Evolutionary conservation across 2,113 vertebrate species (phyloP), one percentile per base, ranked within the genome.

Genomic region (Myxocyprinus asiaticus): DNA sequence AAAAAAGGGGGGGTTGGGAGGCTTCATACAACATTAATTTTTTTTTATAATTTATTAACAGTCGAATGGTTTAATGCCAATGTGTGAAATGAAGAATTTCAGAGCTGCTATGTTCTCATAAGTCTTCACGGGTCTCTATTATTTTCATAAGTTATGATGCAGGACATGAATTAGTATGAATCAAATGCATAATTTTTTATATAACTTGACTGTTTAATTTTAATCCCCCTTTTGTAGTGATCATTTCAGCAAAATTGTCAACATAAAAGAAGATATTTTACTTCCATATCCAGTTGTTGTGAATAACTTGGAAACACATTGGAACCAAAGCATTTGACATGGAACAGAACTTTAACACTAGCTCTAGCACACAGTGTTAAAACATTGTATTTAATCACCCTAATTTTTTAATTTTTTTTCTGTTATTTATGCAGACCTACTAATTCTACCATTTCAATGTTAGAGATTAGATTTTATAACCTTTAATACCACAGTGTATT

Each of bases 191-290:
- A 15, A 7, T 6, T 12, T 14, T 12, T 1, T 33, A 33, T 33
- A 33, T 33, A 33, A 33, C 22, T 33, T 33, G 22, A 33, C 22
- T 33, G 22, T 33, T 33, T 33, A 1, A 33, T 8, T 22, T 42
- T 61, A n/a, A n/a, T 33, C 22, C 22, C 22, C 22, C 22, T 3
- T 62, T 43, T 44, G 51, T 12, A n/a, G 7, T 12, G 7, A 50
- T 74, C 4, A 15, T 67, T 82, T 78, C 33, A 69, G 63, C 48
- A 33, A 47, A 65, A 42, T 17, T 75, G 50, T 78, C 3, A n/a
- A 43, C 5, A 33, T 47, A 53, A 63, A 33, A 33, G 22, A 5
- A 45, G 33, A 48, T 48, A 7, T 58, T 61, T 4, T 22, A 4
- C 1, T 71, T 10, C 5, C 12, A 15, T 48, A 17, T 42, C 12